Evolutionary conservation across 2,888 invertebrate species (phyloP), one percentile per base, ranked within the genome.

Genomic region (Tricholauxania praeusta): DNA sequence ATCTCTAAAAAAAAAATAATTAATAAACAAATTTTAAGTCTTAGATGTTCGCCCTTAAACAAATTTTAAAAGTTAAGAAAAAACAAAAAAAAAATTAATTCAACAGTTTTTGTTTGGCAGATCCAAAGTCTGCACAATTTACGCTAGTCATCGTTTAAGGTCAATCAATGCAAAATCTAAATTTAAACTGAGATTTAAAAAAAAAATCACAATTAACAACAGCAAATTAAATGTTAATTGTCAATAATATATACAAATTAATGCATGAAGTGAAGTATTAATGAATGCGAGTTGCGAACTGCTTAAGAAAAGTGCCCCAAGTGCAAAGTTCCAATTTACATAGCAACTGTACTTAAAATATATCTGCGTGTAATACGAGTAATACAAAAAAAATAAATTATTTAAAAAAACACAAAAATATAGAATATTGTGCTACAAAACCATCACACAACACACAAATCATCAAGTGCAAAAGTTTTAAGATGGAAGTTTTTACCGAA

Each of bases 401-500:
- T 22, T 2, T 2, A 3, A 39, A 53, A 5, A 47, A 2, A 17
- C 28, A 39, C 57, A 15, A 12, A 65, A 53, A 53, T 52, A 14
- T 32, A 57, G n/a, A 69, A 39, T 39, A 39, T 39, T 39, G 39
- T 39, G 39, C 39, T 10, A 39, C 39, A 39, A 15, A 65, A 52
- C n/a, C 8, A 65, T 52, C 32, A n/a, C n/a, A n/a, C n/a, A n/a
- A 32, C 52, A 65, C 32, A 52, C 19, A 65, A n/a, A 7, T 49
- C 57, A 64, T 49, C 57, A 47, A 47, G n/a, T 49, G 57, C 39
- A 67, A 10, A 19, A 14, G 15, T 14, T 15, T 57, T 66, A 76
- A 70, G 70, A 82, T 82, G 82, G 80, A 79, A 78, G 79, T 80
- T 12, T 82, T 78, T 70, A 75, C 78, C 48, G 80, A 80, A 73